Percentiles rank a stretch among this genome's conserved stretches.
Conservation (phyloP, 2,113 vertebrate species). For the Trinectes maculatus region DNA sequence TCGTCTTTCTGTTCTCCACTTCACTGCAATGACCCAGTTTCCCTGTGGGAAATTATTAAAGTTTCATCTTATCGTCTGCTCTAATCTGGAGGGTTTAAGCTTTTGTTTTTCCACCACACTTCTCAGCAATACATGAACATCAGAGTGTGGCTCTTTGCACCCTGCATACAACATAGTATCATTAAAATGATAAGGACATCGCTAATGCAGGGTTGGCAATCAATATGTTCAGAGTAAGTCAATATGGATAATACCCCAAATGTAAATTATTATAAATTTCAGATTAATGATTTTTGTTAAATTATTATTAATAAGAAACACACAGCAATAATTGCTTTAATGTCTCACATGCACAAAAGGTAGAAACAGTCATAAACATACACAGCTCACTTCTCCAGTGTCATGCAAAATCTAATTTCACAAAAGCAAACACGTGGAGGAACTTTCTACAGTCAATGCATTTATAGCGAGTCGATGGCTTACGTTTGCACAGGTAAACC, state of each 20-base stretch:
- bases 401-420: constrained; percentile 40
- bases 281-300: too few species aligned
- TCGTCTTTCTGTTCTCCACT: constrained; percentile 23
- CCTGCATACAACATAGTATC: too few species aligned
- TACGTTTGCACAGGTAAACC: constrained; percentile 22
- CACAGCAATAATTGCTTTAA: too few species aligned
- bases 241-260: too few species aligned
- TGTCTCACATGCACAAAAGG: background rate
- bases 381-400: background rate
- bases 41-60: constrained; percentile 57
- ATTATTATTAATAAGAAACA: too few species aligned
- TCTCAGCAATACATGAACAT: constrained; percentile 5
- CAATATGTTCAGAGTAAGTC: constrained; percentile 20
- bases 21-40: constrained; percentile 57
- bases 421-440: constrained; percentile 43
- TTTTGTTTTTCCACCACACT: constrained; percentile 52
- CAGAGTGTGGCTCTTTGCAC: too few species aligned
- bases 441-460: background rate
- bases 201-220: constrained; percentile 2
- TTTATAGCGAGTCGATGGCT: constrained; percentile 29
- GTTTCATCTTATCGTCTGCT: constrained; percentile 65
- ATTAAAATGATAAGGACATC: background rate
- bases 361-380: background rate
- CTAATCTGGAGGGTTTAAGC: constrained; percentile 48
- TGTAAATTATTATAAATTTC: too few species aligned